Percentiles rank a stretch among this genome's conserved stretches.
Evolutionary conservation across 2,888 invertebrate species (phyloP).

Genomic region (Ernsta delagoae): DNA sequence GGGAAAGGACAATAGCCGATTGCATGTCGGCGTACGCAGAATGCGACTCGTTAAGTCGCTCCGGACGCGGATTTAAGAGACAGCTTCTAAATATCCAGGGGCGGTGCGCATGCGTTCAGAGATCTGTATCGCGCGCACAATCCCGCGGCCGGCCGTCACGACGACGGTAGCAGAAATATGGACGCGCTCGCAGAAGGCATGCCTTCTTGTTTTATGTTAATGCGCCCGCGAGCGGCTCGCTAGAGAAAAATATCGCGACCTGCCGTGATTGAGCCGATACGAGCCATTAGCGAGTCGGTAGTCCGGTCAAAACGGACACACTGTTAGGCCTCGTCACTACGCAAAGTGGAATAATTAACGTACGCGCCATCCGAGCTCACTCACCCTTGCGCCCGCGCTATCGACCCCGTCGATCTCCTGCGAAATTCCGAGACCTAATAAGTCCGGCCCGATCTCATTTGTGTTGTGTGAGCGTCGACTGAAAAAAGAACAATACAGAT

Average conservation of each 20-base stretch:
- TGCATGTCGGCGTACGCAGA: slow-evolving; percentile 74
- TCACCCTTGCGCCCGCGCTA: slow-evolving; percentile 56
- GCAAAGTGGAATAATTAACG: slow-evolving; percentile 77
- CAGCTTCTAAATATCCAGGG: slow-evolving; percentile 81
- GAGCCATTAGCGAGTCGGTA: slow-evolving; percentile 40
- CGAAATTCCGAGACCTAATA: slow-evolving; percentile 81
- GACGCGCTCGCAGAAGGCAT: slow-evolving; percentile 67
- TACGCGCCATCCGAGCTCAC: slow-evolving; percentile 40
- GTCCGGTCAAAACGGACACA: background rate
- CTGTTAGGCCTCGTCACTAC: slow-evolving; percentile 42
- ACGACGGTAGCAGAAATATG: slow-evolving; percentile 81
- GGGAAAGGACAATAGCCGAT: slow-evolving; percentile 74
- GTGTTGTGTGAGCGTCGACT: slow-evolving; percentile 76
- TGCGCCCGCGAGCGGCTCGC: slow-evolving; percentile 63
- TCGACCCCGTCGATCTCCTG: slow-evolving; percentile 73
- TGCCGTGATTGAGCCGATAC: slow-evolving; percentile 71
- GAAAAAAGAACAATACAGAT: slow-evolving; percentile 78
- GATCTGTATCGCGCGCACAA: slow-evolving; percentile 82
- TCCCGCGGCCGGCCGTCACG: slow-evolving; percentile 78
- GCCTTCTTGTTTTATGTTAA: slow-evolving; percentile 82
- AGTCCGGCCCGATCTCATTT: slow-evolving; percentile 81
- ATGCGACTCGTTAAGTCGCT: slow-evolving; percentile 78
- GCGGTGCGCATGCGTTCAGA: slow-evolving; percentile 72
- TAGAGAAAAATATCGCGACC: slow-evolving; percentile 68
- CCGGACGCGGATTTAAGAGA: slow-evolving; percentile 75